A percentile compares a stretch with the other conserved stretches of the same genome.
Evolutionary conservation across 1,140 invertebrate genomes (phyloP).

Genomic region (Mylabris phalerata): DNA sequence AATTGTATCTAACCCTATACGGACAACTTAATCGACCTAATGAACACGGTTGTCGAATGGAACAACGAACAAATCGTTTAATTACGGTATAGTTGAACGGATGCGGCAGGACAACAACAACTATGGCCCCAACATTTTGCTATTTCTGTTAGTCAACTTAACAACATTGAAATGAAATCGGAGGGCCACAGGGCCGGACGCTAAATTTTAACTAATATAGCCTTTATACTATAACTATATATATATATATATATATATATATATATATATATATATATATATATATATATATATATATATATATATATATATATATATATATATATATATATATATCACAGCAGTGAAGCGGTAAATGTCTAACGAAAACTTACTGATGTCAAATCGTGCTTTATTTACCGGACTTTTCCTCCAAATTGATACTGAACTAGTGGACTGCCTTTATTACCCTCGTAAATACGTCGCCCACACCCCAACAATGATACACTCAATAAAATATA

Average conservation of each 20-base stretch:
- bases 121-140: not conserved
- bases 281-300: conserved; percentile 10
- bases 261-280: conserved; percentile 11
- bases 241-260: conserved; percentile 9
- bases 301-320: conserved; percentile 9
- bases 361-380: not conserved
- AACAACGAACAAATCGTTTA: conserved; percentile 29
- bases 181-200: conserved; percentile 9
- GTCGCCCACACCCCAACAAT: too few species aligned
- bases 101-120: conserved; percentile 16
- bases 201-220: conserved; percentile 6
- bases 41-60: conserved; percentile 28
- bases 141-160: conserved; percentile 6
- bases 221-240: not conserved
- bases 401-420: conserved; percentile 13
- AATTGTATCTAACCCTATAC: conserved; percentile 23
- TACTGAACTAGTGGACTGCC: conserved; percentile 4
- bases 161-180: not conserved
- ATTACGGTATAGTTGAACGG: conserved; percentile 22
- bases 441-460: too few species aligned
- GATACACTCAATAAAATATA: too few species aligned
- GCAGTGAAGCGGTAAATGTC: conserved; percentile 9
- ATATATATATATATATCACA: conserved; percentile 12
- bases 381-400: conserved; percentile 15
- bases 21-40: conserved; percentile 29